phyloP scores from a whole-genome alignment of 92 coral and sea anemone genomes.

The Epizoanthus stellaris region DNA sequence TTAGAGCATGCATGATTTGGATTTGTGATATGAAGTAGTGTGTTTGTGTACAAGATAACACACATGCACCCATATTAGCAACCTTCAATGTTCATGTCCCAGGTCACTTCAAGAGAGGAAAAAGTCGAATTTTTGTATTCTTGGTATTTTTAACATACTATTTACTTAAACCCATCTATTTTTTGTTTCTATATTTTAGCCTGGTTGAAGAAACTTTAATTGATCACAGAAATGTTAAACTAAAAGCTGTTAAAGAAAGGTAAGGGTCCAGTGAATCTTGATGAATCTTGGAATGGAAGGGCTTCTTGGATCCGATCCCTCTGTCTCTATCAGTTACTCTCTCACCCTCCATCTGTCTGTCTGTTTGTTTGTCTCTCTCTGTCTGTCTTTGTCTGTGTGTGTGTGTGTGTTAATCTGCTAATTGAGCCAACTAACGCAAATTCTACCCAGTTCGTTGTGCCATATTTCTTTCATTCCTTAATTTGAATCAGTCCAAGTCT shows the following conservation, averaged over 20 bases:
- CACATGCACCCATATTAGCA: too few species aligned
- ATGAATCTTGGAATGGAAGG: too few species aligned
- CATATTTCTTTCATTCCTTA: too few species aligned
- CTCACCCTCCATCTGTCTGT: neutral
- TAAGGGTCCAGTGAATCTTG: constrained; percentile 15
- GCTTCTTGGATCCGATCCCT: too few species aligned
- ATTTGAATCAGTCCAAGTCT: too few species aligned
- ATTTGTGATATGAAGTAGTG: neutral
- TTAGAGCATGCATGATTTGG: neutral
- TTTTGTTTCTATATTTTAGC: constrained; percentile 52
- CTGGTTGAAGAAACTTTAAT: constrained; percentile 82
- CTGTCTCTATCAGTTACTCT: neutral
- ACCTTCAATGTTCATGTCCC: too few species aligned
- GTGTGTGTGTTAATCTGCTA: neutral
- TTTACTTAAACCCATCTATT: too few species aligned
- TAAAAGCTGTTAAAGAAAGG: constrained; percentile 98
- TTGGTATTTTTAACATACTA: too few species aligned
- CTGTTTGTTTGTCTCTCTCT: neutral
- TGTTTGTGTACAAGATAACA: too few species aligned
- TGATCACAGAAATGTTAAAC: constrained; percentile 89
- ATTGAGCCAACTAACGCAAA: too few species aligned
- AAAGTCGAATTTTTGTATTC: neutral
- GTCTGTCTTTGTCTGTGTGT: neutral
- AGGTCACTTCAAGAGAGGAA: neutral
- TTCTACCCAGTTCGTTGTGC: too few species aligned